These are phyloP conservation scores for Pangasius mekongensis DNA, from an alignment of 2,797 vertebrate species.

Conservation along the genomic window DNA sequence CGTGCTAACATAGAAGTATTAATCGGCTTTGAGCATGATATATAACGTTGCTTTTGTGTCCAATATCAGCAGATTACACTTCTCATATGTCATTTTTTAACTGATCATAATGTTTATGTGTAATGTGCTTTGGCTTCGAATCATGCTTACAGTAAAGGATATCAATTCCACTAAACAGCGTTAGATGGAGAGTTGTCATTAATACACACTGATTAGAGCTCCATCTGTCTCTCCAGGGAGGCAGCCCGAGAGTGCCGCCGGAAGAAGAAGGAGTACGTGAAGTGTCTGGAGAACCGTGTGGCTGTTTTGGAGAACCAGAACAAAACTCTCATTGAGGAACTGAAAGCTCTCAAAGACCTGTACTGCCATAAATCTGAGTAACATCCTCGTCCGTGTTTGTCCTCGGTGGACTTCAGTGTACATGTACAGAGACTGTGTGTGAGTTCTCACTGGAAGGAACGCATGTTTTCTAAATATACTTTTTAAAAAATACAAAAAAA, in stretches of 20 bases:
- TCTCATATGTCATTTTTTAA: not conserved
- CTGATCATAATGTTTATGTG: not conserved
- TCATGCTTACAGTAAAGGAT: not conserved
- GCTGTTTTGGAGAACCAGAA: conserved; percentile 99
- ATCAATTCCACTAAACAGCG: not conserved
- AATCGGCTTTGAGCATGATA: not conserved
- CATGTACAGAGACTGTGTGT: conserved; percentile 76
- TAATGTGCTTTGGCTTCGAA: not conserved
- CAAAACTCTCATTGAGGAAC: conserved; percentile 97
- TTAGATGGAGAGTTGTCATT: not conserved
- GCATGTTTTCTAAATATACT: conserved; percentile 66
- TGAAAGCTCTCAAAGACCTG: conserved; percentile 99
- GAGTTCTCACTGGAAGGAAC: conserved; percentile 42
- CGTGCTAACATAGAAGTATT: not conserved
- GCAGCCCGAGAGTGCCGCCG: conserved; percentile 95
- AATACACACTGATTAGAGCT: not conserved
- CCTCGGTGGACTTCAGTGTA: conserved; percentile 43
- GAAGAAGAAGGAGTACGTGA: conserved; percentile 98
- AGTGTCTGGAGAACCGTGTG: conserved; percentile 98
- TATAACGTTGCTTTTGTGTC: too few species aligned
- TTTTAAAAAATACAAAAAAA: conserved; percentile 37
- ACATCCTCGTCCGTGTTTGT: conserved; percentile 62
- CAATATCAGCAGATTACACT: not conserved
- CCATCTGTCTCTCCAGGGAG: conserved; percentile 80
- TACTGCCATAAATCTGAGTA: conserved; percentile 99